Conservation (phyloP, 2,888 invertebrate species). For the Slavum lentiscoides region DNA sequence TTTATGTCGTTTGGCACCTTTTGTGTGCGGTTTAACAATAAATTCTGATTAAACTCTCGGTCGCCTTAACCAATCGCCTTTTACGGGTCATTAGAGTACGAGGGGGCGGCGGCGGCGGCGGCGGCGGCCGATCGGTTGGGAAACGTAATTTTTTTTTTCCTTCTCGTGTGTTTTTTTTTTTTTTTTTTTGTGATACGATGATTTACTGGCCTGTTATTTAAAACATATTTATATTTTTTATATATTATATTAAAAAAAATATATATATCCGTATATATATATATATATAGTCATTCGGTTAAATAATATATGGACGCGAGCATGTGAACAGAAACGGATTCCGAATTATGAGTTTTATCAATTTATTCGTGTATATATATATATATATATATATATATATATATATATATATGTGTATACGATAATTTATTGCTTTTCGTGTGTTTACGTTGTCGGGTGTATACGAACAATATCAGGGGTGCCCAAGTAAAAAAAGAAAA, state of each 20-base stretch:
- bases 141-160: conserved; percentile 51
- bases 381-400: no score
- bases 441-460: conserved; percentile 28
- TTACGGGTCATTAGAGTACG: conserved; percentile 55
- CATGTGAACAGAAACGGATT: conserved; percentile 53
- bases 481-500: conserved; percentile 23
- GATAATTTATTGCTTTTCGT: conserved; percentile 49
- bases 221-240: conserved; percentile 15
- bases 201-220: conserved; percentile 50
- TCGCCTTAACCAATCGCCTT: conserved; percentile 53
- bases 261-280: no score
- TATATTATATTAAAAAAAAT: not conserved
- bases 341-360: conserved; percentile 53
- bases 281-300: conserved; percentile 36
- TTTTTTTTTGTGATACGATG: conserved; percentile 51
- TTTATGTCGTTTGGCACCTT: conserved; percentile 53
- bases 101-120: conserved; percentile 54
- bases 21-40: conserved; percentile 50
- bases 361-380: conserved; percentile 48
- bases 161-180: conserved; percentile 28
- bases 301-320: conserved; percentile 21
- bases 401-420: not conserved
- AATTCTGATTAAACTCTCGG: conserved; percentile 53
- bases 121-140: conserved; percentile 54
- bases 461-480: conserved; percentile 32